These are phyloP conservation scores for Flexamia atlantica DNA, from an alignment of 2,888 invertebrate genomes.

Conservation along the genomic window DNA sequence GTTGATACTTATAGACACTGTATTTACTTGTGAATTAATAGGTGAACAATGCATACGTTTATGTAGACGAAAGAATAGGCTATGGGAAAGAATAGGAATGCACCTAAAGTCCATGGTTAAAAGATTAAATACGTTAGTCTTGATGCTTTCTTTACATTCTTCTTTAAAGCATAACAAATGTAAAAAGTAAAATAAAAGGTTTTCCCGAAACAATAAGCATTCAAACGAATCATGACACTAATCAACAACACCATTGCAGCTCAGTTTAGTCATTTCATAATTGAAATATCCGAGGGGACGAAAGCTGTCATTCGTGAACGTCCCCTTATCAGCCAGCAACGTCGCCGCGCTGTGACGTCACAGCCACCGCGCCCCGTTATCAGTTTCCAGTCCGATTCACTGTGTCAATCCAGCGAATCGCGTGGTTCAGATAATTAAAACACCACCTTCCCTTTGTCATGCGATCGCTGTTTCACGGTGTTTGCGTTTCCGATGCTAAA, in stretches of 20 bases:
- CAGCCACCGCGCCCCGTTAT: background rate
- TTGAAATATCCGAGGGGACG: background rate
- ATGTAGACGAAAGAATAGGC: too few species aligned
- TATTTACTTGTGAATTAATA: too few species aligned
- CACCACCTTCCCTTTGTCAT: constrained; percentile 1
- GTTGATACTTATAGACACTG: too few species aligned
- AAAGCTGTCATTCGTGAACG: background rate
- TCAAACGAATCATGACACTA: background rate
- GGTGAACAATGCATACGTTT: too few species aligned
- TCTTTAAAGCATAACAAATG: too few species aligned
- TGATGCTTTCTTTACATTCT: too few species aligned
- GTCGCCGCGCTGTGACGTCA: background rate
- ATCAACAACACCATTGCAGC: background rate
- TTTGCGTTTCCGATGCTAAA: constrained; percentile 4
- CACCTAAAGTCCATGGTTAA: too few species aligned
- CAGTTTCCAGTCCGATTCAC: constrained; percentile 32
- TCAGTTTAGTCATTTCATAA: too few species aligned
- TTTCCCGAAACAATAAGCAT: too few species aligned
- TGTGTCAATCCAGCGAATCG: constrained; percentile 5
- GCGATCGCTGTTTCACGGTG: constrained; percentile 4
- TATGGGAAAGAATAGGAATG: too few species aligned
- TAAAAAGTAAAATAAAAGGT: too few species aligned
- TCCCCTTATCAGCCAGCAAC: constrained; percentile 7
- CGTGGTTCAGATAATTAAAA: constrained; percentile 13
- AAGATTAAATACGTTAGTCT: too few species aligned